These are phyloP conservation scores for Lophochroa leadbeateri DNA, from an alignment of 2,113 vertebrate species.

Conservation along the genomic window DNA sequence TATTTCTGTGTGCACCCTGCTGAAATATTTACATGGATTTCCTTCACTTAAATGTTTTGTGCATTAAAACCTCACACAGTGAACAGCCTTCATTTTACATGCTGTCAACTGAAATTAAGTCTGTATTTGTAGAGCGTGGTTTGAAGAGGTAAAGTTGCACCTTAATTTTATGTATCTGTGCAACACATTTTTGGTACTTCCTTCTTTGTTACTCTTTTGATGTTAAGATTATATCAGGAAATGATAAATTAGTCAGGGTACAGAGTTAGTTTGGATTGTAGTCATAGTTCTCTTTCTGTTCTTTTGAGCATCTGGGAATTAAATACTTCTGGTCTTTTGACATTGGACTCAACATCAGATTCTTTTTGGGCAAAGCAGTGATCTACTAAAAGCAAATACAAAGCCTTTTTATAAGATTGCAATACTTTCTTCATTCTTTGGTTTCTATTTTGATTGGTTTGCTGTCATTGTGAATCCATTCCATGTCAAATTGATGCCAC, in stretches of 20 bases:
- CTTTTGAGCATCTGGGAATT: not conserved
- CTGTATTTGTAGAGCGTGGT: not conserved
- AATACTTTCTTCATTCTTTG: not conserved
- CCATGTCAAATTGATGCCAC: not conserved
- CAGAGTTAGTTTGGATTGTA: not conserved
- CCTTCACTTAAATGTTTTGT: not conserved
- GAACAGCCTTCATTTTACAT: not conserved
- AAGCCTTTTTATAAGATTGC: not conserved
- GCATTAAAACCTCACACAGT: not conserved
- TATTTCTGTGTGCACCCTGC: fast-evolving
- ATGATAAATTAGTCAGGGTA: not conserved
- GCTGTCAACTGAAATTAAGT: not conserved
- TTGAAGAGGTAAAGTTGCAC: not conserved
- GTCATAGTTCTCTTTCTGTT: not conserved
- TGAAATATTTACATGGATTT: not conserved
- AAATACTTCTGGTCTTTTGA: not conserved
- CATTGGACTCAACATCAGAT: not conserved
- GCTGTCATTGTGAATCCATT: not conserved
- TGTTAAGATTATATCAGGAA: not conserved
- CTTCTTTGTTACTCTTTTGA: not conserved
- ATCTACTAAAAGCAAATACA: not conserved
- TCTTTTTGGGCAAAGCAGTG: not conserved
- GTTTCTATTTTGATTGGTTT: not conserved
- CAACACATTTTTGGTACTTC: not conserved
- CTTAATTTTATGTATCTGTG: not conserved